Conservation (phyloP, 2,113 vertebrate genomes). For the Alexandromys fortis region DNA sequence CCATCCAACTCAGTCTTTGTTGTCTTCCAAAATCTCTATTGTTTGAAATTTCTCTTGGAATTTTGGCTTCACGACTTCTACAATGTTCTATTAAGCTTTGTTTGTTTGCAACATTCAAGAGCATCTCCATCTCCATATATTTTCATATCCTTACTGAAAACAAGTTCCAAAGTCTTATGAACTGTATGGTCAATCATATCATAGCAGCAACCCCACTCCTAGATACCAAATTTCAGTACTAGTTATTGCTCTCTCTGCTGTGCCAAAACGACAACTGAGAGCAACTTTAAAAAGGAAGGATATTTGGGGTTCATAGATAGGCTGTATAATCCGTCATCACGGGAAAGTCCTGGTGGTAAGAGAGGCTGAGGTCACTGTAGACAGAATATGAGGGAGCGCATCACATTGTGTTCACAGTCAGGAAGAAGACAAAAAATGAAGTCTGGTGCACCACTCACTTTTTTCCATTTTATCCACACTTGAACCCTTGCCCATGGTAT, state of each 20-base stretch:
- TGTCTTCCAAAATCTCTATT: not conserved
- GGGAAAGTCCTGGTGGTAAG: not conserved
- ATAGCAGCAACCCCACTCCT: not conserved
- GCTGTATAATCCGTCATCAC: not conserved
- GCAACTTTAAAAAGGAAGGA: not conserved
- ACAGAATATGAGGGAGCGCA: not conserved
- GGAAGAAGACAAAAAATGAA: not conserved
- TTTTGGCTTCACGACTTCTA: not conserved
- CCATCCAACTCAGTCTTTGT: not conserved
- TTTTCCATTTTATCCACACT: not conserved
- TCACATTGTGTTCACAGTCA: not conserved
- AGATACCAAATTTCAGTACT: no score
- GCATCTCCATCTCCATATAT: not conserved
- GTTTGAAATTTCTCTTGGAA: not conserved
- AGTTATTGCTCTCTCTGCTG: not conserved
- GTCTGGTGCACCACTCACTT: not conserved
- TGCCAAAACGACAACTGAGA: not conserved
- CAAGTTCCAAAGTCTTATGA: not conserved
- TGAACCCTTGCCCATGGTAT: not conserved
- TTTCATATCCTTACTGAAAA: not conserved
- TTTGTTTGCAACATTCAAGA: not conserved
- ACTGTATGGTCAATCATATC: not conserved
- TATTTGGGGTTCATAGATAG: not conserved
- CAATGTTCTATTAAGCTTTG: not conserved
- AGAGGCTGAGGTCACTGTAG: no score